Percentiles rank a stretch among this genome's conserved stretches.
phyloP scores from a whole-genome alignment of 2,797 vertebrate species.

The Poeciliopsis paucimaculata region DNA sequence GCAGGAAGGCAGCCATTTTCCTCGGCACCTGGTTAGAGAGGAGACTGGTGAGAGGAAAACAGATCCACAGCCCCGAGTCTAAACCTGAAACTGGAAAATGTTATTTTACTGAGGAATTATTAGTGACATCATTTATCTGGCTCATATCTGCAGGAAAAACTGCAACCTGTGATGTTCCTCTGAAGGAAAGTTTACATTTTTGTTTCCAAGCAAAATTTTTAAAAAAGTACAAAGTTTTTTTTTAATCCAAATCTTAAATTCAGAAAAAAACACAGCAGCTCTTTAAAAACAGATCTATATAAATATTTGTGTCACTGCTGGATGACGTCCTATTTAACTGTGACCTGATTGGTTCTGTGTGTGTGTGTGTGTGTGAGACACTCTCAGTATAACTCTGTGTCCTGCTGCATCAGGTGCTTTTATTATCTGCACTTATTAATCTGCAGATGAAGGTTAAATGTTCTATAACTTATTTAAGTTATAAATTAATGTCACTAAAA shows the following conservation, averaged over 20 bases:
- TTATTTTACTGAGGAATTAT: constrained; percentile 39
- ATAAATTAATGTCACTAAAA: background rate
- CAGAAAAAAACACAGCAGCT: background rate
- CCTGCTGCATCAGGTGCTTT: background rate
- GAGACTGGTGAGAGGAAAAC: constrained; percentile 6
- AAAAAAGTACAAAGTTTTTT: background rate
- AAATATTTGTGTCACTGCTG: background rate
- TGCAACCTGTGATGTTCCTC: background rate
- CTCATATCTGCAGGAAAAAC: background rate
- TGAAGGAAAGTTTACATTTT: background rate
- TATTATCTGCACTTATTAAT: background rate
- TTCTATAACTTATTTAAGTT: background rate
- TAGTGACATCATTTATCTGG: constrained; percentile 1
- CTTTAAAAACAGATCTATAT: background rate
- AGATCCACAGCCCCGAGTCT: background rate
- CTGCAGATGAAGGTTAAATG: background rate
- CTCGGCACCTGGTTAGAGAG: constrained; percentile 81
- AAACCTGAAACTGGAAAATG: constrained; percentile 18
- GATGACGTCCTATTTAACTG: background rate
- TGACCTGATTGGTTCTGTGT: background rate
- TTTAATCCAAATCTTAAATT: background rate
- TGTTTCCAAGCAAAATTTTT: background rate
- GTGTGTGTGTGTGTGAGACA: background rate
- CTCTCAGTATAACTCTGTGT: background rate
- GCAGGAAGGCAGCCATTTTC: constrained; percentile 92